phyloP scores from a whole-genome alignment of 2,888 invertebrate genomes.

The Drosophila anomalata region DNA sequence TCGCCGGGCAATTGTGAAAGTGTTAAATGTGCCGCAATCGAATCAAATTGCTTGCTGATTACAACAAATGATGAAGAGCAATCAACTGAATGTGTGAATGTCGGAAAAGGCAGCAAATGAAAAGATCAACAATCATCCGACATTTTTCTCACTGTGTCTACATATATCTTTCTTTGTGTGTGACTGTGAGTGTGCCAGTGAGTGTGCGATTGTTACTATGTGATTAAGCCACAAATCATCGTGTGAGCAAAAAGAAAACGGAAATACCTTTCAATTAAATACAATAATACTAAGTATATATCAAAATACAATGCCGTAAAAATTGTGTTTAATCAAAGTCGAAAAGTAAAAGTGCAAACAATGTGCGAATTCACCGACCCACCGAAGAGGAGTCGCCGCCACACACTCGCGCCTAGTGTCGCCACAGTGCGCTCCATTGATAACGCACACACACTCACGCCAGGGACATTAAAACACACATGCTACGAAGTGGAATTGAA shows the following conservation, averaged over 20 bases:
- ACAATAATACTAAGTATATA: slow-evolving; percentile 51
- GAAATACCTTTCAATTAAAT: slow-evolving; percentile 75
- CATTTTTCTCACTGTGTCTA: slow-evolving; percentile 14
- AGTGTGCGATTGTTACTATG: slow-evolving; percentile 12
- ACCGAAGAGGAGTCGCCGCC: slow-evolving; percentile 1
- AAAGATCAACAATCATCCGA: slow-evolving; percentile 46
- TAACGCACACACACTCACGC: slow-evolving; percentile 49
- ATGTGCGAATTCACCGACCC: slow-evolving; percentile 50
- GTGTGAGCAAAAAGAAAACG: slow-evolving; percentile 52
- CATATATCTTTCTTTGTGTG: slow-evolving; percentile 12
- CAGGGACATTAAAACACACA: slow-evolving; percentile 11
- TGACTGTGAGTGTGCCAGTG: background rate
- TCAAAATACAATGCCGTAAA: slow-evolving; percentile 51
- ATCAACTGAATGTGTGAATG: slow-evolving; percentile 43
- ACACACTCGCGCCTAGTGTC: slow-evolving; percentile 31
- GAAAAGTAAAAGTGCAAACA: slow-evolving; percentile 77
- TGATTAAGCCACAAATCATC: slow-evolving; percentile 15
- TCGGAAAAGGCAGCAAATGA: slow-evolving; percentile 23
- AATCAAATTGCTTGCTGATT: slow-evolving; percentile 73
- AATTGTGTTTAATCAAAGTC: slow-evolving; percentile 67
- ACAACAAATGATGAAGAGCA: slow-evolving; percentile 69
- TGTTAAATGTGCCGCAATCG: slow-evolving; percentile 74
- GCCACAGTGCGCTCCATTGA: slow-evolving; percentile 62
- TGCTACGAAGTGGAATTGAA: slow-evolving; percentile 65
- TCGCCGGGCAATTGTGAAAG: slow-evolving; percentile 60